These are phyloP conservation scores for Xerus inauris DNA, from an alignment of 2,113 vertebrate genomes.

Conservation along the genomic window DNA sequence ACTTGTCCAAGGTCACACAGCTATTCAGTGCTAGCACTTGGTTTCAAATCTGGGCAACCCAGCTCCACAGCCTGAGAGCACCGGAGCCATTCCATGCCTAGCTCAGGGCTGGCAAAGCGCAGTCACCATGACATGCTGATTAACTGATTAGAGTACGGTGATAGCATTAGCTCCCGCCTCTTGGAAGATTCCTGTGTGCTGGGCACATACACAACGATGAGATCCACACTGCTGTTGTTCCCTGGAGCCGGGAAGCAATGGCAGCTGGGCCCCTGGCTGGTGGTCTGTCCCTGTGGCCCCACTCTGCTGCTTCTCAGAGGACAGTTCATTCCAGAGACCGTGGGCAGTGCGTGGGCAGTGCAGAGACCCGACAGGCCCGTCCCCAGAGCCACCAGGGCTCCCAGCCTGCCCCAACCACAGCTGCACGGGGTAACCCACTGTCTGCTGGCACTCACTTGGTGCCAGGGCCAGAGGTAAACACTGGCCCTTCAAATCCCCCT, in stretches of 20 bases:
- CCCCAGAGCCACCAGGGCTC: neutral
- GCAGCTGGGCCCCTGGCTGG: neutral
- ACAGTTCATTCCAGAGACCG: neutral
- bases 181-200: neutral
- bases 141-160: neutral
- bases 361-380: neutral
- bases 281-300: neutral
- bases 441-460: neutral
- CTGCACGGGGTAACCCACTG: neutral
- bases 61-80: neutral
- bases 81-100: rapidly evolving
- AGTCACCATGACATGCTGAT: neutral
- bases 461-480: neutral
- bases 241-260: neutral
- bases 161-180: neutral
- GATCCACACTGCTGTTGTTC: neutral
- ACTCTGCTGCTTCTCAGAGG: neutral
- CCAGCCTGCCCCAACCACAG: neutral
- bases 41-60: neutral
- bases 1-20: neutral
- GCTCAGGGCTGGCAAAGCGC: neutral
- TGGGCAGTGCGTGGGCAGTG: neutral
- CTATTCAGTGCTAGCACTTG: neutral
- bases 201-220: neutral
- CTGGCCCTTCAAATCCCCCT: neutral